A percentile compares a stretch with the other conserved stretches of the same genome.
phyloP scores from a whole-genome alignment of 2,797 vertebrate genomes.

The Momotus momota region DNA sequence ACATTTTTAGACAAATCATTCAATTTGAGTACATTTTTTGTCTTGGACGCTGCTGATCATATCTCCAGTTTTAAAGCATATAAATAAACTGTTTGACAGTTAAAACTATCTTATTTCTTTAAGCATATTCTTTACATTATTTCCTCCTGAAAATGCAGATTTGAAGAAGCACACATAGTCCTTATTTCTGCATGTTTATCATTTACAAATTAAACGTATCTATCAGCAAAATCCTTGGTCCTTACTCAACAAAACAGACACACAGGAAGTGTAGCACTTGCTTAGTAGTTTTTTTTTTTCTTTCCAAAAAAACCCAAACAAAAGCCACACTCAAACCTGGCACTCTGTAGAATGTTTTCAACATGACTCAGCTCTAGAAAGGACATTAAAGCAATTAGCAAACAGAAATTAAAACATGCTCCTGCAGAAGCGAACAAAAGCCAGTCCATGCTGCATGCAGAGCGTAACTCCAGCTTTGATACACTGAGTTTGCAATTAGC shows the following conservation, averaged over 20 bases:
- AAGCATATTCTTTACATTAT: background rate
- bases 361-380: conserved; percentile 21
- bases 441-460: background rate
- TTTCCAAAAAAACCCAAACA: background rate
- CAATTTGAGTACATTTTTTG: background rate
- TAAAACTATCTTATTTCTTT: background rate
- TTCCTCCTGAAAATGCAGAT: background rate
- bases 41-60: background rate
- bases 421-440: conserved; percentile 24
- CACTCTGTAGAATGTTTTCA: background rate
- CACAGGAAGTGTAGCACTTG: background rate
- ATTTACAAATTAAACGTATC: background rate
- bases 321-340: background rate
- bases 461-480: background rate
- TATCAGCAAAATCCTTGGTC: background rate
- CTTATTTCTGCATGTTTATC: background rate
- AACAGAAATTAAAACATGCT: conserved; percentile 23
- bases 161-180: background rate
- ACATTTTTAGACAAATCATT: background rate
- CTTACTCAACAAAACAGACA: background rate
- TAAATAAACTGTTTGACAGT: background rate
- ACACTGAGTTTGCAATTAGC: background rate
- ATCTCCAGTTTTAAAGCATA: background rate
- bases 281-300: background rate
- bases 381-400: conserved; percentile 5